Evolutionary conservation across 2,888 invertebrate species (phyloP).

Genomic region (Fragum whitleyi): DNA sequence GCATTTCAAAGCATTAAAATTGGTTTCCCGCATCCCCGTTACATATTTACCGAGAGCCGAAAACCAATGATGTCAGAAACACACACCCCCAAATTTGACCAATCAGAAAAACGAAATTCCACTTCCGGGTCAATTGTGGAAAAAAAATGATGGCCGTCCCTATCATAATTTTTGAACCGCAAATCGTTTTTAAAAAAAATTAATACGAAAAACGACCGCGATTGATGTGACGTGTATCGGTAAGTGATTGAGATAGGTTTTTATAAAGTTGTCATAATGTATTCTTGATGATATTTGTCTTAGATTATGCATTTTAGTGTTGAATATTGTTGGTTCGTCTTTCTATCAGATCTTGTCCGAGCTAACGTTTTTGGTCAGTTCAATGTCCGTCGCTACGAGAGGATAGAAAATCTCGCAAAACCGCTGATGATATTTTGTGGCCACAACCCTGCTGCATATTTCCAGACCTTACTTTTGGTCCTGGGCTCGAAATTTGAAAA

Average conservation of each 20-base stretch:
- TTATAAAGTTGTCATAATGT: not conserved
- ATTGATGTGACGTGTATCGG: not conserved
- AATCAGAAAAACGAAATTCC: not conserved
- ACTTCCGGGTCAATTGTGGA: slow-evolving; percentile 13
- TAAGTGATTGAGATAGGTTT: not conserved
- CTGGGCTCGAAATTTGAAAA: not conserved
- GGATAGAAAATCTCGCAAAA: not conserved
- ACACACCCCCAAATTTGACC: not conserved
- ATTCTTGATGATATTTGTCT: not conserved
- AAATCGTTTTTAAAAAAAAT: not conserved
- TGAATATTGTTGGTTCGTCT: not conserved
- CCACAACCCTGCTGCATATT: not conserved
- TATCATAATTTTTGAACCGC: not conserved
- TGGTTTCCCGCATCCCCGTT: not conserved
- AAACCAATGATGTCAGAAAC: not conserved
- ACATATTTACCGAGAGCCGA: not conserved
- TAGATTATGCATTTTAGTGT: not conserved
- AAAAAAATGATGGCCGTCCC: not conserved
- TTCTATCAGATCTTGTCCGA: slow-evolving; percentile 3
- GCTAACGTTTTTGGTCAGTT: not conserved
- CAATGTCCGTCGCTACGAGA: not conserved
- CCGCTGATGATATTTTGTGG: not conserved
- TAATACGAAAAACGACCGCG: not conserved
- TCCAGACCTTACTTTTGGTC: not conserved
- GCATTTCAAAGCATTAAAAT: not conserved